Conservation (phyloP, 2,888 invertebrate genomes). For the Drosophila nr. fundita region DNA sequence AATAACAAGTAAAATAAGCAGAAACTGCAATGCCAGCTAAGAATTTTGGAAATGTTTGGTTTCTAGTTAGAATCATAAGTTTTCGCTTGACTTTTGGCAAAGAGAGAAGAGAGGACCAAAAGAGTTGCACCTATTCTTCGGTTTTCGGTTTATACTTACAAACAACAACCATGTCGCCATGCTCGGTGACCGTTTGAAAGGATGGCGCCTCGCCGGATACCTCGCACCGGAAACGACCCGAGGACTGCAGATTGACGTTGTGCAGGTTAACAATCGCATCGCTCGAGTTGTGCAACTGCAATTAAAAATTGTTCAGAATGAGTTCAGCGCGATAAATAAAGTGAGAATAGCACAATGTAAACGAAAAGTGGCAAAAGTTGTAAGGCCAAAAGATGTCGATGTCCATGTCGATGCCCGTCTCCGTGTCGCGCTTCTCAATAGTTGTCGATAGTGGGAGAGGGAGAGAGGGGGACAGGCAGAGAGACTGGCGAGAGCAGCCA, state of each 20-base stretch:
- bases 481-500: conserved; percentile 50
- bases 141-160: conserved; percentile 85
- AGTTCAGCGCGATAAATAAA: conserved; percentile 45
- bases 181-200: conserved; percentile 89
- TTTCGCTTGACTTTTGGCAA: conserved; percentile 45
- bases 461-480: neutral
- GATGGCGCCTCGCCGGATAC: conserved; percentile 90
- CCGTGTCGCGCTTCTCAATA: conserved; percentile 45
- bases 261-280: conserved; percentile 88
- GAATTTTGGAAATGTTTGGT: conserved; percentile 28
- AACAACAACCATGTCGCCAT: conserved; percentile 89
- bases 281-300: conserved; percentile 89
- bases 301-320: conserved; percentile 70
- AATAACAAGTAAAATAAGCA: neutral
- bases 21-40: conserved; percentile 7
- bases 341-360: conserved; percentile 32
- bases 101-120: neutral
- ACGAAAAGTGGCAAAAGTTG: conserved; percentile 60
- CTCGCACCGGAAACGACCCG: conserved; percentile 89
- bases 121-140: conserved; percentile 5
- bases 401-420: conserved; percentile 27
- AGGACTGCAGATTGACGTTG: conserved; percentile 88
- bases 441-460: conserved; percentile 9
- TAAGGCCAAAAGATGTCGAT: conserved; percentile 38
- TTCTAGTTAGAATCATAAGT: conserved; percentile 72